Percentiles rank a stretch among this genome's conserved stretches.
phyloP scores from a whole-genome alignment of 2,888 invertebrate species.

The Acrobasis repandana region DNA sequence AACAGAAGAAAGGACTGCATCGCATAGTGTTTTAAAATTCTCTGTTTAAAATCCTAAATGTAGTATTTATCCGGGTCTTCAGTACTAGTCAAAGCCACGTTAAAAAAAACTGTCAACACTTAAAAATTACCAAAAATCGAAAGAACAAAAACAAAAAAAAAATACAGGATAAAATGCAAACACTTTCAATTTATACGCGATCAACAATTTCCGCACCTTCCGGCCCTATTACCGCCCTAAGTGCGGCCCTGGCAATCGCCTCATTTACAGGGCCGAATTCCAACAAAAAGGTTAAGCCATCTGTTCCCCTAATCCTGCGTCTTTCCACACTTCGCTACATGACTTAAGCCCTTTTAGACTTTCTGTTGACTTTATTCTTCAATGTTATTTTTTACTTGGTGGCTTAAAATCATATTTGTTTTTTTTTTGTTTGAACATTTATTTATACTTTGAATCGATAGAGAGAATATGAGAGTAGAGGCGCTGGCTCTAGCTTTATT shows the following conservation, averaged over 20 bases:
- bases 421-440: background rate
- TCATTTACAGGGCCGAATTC: constrained; percentile 22
- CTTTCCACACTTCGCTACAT: constrained; percentile 22
- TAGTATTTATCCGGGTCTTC: no score
- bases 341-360: constrained; percentile 15
- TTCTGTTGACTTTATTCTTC: constrained; percentile 5
- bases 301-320: constrained; percentile 17
- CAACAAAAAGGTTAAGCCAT: constrained; percentile 23
- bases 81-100: no score
- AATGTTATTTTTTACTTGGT: background rate
- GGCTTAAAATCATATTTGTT: background rate
- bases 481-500: no score
- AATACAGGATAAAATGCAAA: constrained; percentile 4
- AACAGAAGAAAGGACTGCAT: no score
- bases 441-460: no score
- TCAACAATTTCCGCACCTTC: constrained; percentile 21
- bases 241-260: constrained; percentile 22
- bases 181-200: constrained; percentile 18
- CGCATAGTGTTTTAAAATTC: no score
- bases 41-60: no score
- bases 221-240: constrained; percentile 17
- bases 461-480: no score
- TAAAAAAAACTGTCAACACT: no score
- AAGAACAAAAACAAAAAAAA: background rate
- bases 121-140: no score